Base-by-base conservation (phyloP, 2,113 vertebrate species). In the Catagonus wagneri region DNA sequence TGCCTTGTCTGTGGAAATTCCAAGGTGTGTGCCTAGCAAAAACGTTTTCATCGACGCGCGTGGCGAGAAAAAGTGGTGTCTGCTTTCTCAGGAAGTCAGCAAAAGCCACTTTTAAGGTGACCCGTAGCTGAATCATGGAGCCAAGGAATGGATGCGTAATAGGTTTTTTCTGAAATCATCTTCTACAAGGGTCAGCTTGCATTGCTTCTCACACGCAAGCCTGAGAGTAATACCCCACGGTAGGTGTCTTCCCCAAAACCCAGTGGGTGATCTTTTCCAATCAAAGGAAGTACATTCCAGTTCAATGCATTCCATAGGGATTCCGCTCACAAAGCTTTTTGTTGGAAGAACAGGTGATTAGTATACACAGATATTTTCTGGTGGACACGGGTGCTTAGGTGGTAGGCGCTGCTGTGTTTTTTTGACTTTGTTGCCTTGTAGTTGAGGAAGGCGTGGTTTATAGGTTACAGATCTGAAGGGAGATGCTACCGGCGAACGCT, bases 101-200 rank as follows among this genome's bases (percentile, higher is more conserved):
- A 4, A 65, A 44, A 66, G 44, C 22, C 36, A 25, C 20, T 32
- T 65, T 27, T n/a, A 16, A 2, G 29, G 56, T 8, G 9, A 39
- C 56, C 15, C 39, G 7, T 4, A 6, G 15, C 36, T 56, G 68
- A 61, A 44, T 52, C 29, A 17, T 25, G 8, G 7, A 23, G 34
- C 11, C 17, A 19, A 27, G n/a, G 3, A n/a, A 20, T 29, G 22
- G 36, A 6, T n/a, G 6, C 1, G 25, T 63, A 3, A 1, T 11
- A 14, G 39, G 8, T 22, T 54, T 92, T 61, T 72, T 52, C 27
- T 7, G 15, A 11, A 6, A 29, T 8, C 90, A 12, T 29, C 32
- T 32, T 60, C 69, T 12, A 16, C 7, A 13, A 23, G 0, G 0
- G 27, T 44, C 34, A 17, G 19, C 27, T 69, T 61, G 23, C 13